phyloP scores from a whole-genome alignment of 1,140 invertebrate species.

The Drosophila orena region DNA sequence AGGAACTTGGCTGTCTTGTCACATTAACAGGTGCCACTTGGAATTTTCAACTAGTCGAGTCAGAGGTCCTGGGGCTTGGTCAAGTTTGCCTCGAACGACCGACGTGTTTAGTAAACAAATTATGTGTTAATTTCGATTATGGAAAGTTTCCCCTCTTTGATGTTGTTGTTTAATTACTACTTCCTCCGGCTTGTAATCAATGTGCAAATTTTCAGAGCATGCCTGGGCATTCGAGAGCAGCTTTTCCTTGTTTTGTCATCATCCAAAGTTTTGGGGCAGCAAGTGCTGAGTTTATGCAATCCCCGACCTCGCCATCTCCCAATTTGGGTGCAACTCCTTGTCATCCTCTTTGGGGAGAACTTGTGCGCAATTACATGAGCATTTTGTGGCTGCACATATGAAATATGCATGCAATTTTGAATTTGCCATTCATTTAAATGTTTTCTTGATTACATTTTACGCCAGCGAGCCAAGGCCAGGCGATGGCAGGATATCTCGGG shows the following conservation, averaged over 20 bases:
- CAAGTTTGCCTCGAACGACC: constrained; percentile 46
- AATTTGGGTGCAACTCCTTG: constrained; percentile 11
- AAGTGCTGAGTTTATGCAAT: constrained; percentile 74
- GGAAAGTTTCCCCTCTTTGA: constrained; percentile 58
- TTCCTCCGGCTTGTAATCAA: constrained; percentile 80
- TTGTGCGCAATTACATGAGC: constrained; percentile 77
- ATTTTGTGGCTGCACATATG: constrained; percentile 82
- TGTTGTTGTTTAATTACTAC: constrained; percentile 78
- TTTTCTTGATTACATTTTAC: constrained; percentile 81
- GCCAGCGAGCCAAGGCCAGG: constrained; percentile 34
- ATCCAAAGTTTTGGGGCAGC: constrained; percentile 62
- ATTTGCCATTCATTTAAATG: constrained; percentile 82
- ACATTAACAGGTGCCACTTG: constrained; percentile 71
- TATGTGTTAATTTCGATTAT: constrained; percentile 74
- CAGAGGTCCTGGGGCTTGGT: constrained; percentile 55
- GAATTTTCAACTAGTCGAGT: constrained; percentile 78
- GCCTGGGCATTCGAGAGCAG: constrained; percentile 62
- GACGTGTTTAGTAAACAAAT: constrained; percentile 82
- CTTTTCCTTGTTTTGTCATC: constrained; percentile 44
- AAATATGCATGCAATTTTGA: constrained; percentile 83
- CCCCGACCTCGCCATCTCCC: neutral
- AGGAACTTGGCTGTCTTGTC: constrained; percentile 50
- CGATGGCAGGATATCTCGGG: constrained; percentile 21
- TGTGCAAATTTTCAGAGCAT: constrained; percentile 69
- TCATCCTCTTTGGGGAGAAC: constrained; percentile 39